Percentiles rank a stretch among this genome's conserved stretches.
These are phyloP conservation scores for Meteorus cinctellus DNA, from an alignment of 2,888 invertebrate species.

Conservation along the genomic window DNA sequence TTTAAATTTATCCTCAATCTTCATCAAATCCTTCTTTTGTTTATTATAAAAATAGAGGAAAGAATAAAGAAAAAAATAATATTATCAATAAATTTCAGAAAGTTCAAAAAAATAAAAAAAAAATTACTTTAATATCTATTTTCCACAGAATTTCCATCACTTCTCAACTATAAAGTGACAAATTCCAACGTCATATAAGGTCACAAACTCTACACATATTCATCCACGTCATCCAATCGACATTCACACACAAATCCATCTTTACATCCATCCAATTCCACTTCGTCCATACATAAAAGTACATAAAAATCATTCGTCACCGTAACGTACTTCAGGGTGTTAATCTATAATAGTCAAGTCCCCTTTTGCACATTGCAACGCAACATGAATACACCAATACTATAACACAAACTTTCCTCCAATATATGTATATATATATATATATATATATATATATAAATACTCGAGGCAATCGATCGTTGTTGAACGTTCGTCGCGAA, in stretches of 20 bases:
- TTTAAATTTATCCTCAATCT: no score
- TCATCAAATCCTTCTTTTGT: no score
- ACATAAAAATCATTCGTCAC: constrained; percentile 6
- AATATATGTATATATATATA: neutral
- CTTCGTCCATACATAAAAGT: neutral
- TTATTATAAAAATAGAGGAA: no score
- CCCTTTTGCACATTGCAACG: neutral
- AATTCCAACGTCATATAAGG: neutral
- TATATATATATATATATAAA: neutral
- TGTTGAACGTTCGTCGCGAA: constrained; percentile 39
- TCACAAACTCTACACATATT: neutral
- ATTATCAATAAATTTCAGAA: no score
- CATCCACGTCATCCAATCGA: neutral
- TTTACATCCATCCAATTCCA: neutral
- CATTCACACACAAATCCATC: neutral
- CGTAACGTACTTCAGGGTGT: constrained; percentile 15
- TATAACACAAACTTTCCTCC: neutral
- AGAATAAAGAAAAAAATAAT: no score
- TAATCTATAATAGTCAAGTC: constrained; percentile 14
- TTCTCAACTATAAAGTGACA: neutral
- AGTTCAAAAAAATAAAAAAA: neutral
- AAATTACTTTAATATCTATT: no score
- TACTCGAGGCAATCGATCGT: constrained; percentile 20
- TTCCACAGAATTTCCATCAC: no score
- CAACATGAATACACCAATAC: constrained; percentile 19